These are phyloP conservation scores for Operophtera brumata DNA, from an alignment of 2,888 invertebrate species.

Conservation along the genomic window DNA sequence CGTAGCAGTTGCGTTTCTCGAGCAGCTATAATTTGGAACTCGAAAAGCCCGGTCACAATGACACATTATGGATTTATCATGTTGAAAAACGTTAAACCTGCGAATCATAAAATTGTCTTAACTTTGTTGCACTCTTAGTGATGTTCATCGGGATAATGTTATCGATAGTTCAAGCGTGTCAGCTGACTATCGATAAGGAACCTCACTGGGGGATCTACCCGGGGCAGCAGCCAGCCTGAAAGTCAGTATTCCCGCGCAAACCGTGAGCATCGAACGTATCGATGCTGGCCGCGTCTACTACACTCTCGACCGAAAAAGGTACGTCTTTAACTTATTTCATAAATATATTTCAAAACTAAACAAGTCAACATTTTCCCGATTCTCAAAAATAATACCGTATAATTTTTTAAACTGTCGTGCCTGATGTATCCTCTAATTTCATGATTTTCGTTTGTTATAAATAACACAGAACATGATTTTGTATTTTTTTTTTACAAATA, in stretches of 20 bases:
- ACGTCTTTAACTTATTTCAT: conserved; percentile 9
- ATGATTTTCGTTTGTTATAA: neutral
- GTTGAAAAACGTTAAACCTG: neutral
- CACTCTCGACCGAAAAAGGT: conserved; percentile 18
- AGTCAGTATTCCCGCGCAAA: conserved; percentile 22
- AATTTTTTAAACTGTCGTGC: neutral
- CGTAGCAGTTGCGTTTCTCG: neutral
- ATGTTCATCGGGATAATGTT: conserved; percentile 1
- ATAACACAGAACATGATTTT: too few species aligned
- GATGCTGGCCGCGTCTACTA: conserved; percentile 5
- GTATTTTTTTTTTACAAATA: too few species aligned
- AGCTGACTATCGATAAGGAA: conserved; percentile 4
- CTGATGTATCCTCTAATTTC: neutral
- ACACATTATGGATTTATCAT: neutral
- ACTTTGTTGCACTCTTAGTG: conserved; percentile 2
- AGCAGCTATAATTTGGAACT: neutral
- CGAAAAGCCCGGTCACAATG: neutral
- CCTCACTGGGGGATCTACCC: conserved; percentile 2
- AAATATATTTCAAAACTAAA: neutral
- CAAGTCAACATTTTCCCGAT: neutral
- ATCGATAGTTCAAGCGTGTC: conserved; percentile 12
- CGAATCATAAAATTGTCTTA: neutral
- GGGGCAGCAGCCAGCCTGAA: neutral
- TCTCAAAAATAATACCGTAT: too few species aligned
- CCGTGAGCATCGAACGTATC: conserved; percentile 12